Conservation (phyloP, 2,113 vertebrate genomes). For the Lota lota region DNA sequence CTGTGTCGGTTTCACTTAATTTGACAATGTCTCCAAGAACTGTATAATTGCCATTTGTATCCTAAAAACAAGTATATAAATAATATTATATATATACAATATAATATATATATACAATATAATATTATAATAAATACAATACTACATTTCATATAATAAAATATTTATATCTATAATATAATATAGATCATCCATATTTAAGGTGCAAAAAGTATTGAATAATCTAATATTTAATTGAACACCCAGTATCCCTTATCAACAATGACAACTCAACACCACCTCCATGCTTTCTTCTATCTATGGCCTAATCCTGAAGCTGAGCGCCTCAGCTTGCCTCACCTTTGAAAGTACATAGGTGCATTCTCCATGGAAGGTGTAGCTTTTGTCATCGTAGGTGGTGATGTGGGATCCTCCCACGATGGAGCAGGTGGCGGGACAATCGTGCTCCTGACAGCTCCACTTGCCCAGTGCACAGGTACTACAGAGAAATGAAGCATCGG, state of each 20-base stretch:
- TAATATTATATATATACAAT: neutral
- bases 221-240: too few species aligned
- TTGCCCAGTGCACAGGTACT: constrained; percentile 64
- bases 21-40: constrained; percentile 77
- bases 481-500: constrained; percentile 23
- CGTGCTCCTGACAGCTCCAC: constrained; percentile 56
- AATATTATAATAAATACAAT: too few species aligned
- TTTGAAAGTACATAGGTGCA: constrained; percentile 86
- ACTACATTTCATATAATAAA: too few species aligned
- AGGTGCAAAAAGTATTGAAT: too few species aligned
- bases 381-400: constrained; percentile 85
- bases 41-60: constrained; percentile 65
- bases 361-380: constrained; percentile 86
- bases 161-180: too few species aligned
- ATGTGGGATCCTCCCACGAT: constrained; percentile 86
- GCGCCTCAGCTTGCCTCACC: constrained; percentile 59
- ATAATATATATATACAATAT: too few species aligned
- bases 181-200: too few species aligned
- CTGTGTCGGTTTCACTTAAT: constrained; percentile 77
- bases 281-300: too few species aligned
- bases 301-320: too few species aligned
- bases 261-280: too few species aligned
- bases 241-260: too few species aligned
- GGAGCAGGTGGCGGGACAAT: constrained; percentile 66
- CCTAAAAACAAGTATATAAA: constrained; percentile 31